phyloP scores from a whole-genome alignment of 2,113 vertebrate species.

The Chloropsis cyanopogon region DNA sequence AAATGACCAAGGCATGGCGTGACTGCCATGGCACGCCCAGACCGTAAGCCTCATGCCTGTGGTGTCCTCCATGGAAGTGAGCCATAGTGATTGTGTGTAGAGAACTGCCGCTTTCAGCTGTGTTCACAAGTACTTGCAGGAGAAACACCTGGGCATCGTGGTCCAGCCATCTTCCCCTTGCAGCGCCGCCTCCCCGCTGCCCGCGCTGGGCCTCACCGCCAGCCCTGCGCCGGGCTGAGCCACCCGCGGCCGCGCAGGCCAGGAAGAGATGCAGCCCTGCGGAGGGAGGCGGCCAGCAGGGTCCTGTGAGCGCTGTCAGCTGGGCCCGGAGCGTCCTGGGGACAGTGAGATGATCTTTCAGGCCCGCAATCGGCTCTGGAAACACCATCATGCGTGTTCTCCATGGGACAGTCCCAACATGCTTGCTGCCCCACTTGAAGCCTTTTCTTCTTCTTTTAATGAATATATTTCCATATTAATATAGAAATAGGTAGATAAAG shows the following conservation, averaged over 20 bases:
- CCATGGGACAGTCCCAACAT: not conserved
- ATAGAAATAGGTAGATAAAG: not conserved
- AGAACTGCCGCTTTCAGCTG: not conserved
- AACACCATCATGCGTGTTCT: not conserved
- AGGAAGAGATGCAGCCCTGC: fast-evolving
- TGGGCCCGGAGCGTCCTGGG: not conserved
- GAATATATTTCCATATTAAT: not conserved
- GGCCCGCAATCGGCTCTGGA: not conserved
- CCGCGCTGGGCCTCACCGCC: fast-evolving
- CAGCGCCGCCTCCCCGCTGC: not conserved
- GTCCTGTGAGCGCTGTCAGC: not conserved
- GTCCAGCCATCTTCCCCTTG: not conserved
- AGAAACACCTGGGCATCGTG: not conserved
- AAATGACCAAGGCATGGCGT: not conserved
- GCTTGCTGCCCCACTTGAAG: not conserved
- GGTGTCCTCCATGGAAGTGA: fast-evolving
- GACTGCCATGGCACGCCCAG: no score
- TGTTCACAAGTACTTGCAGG: not conserved
- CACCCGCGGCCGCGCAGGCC: no score
- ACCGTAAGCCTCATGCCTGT: fast-evolving
- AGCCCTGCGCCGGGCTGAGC: fast-evolving
- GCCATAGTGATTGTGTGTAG: fast-evolving
- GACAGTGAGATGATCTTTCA: not conserved
- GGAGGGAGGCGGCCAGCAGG: not conserved
- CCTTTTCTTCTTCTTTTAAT: not conserved